Percentiles rank a stretch among this genome's conserved stretches.
Conservation (phyloP, 2,888 invertebrate species). For the Podabrus alpinus region DNA sequence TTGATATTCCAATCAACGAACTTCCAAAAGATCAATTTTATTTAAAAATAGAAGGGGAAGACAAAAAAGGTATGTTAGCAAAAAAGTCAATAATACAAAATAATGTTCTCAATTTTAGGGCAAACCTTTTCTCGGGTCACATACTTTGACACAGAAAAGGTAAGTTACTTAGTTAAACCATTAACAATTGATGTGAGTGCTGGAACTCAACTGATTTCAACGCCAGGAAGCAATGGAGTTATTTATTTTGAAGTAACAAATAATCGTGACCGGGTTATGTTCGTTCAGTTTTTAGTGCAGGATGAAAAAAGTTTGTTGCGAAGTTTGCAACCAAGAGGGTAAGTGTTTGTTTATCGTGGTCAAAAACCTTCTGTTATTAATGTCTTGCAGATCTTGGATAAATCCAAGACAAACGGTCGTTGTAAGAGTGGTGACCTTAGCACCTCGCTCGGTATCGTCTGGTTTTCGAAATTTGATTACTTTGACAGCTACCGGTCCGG, state of each 20-base stretch:
- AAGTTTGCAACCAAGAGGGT: slow-evolving; percentile 62
- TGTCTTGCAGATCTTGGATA: slow-evolving; percentile 51
- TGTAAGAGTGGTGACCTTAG: slow-evolving; percentile 57
- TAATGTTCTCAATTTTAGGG: slow-evolving; percentile 35
- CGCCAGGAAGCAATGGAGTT: slow-evolving; percentile 47
- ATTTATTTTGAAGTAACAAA: slow-evolving; percentile 77
- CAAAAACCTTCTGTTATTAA: background rate
- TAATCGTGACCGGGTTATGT: slow-evolving; percentile 62
- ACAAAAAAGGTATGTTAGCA: slow-evolving; percentile 40
- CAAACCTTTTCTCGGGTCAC: slow-evolving; percentile 42
- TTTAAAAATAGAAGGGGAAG: slow-evolving; percentile 44
- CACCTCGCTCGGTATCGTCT: slow-evolving; percentile 50
- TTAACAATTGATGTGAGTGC: slow-evolving; percentile 55
- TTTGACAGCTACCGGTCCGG: slow-evolving; percentile 61
- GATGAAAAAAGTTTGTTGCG: slow-evolving; percentile 64
- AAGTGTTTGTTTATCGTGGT: slow-evolving; percentile 44
- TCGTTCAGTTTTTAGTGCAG: slow-evolving; percentile 64
- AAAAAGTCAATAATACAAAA: background rate
- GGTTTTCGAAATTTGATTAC: slow-evolving; percentile 66
- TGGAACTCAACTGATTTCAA: slow-evolving; percentile 56
- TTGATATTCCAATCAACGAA: slow-evolving; percentile 38
- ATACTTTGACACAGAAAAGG: slow-evolving; percentile 35
- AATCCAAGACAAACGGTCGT: slow-evolving; percentile 63
- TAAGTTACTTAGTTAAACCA: slow-evolving; percentile 39
- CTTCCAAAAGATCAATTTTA: slow-evolving; percentile 39